phyloP scores from a whole-genome alignment of 1,140 invertebrate genomes.

The Drosophila ironensis region DNA sequence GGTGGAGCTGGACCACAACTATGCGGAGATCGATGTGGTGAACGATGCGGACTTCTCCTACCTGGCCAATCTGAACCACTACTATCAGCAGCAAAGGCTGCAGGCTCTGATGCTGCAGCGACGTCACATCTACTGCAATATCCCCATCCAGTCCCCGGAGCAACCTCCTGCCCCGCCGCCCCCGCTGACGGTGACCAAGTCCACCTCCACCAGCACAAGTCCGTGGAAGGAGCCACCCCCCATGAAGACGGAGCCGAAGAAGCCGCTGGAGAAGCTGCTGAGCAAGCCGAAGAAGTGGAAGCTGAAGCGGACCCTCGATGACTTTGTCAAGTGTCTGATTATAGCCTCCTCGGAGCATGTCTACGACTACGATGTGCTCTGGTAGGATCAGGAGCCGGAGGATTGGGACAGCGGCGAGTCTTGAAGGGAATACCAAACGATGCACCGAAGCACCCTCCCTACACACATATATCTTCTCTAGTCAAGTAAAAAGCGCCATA shows the following conservation, averaged over 20 bases:
- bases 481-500: slow-evolving; percentile 57
- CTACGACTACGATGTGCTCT: slow-evolving; percentile 67
- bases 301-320: slow-evolving; percentile 53
- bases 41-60: slow-evolving; percentile 69
- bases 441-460: slow-evolving; percentile 1
- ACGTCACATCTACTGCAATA: slow-evolving; percentile 41
- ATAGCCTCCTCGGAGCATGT: slow-evolving; percentile 70
- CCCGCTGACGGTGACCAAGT: slow-evolving; percentile 14
- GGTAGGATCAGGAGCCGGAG: slow-evolving; percentile 40
- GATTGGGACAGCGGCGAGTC: slow-evolving; percentile 9
- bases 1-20: slow-evolving; percentile 39
- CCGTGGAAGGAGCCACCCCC: slow-evolving; percentile 61
- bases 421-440: background rate
- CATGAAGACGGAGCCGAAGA: slow-evolving; percentile 26
- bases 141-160: slow-evolving; percentile 8
- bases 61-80: slow-evolving; percentile 74
- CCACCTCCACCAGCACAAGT: slow-evolving; percentile 56
- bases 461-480: slow-evolving; percentile 50
- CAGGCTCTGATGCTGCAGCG: slow-evolving; percentile 30
- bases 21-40: slow-evolving; percentile 78
- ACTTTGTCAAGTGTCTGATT: slow-evolving; percentile 65
- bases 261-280: slow-evolving; percentile 33
- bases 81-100: slow-evolving; percentile 67
- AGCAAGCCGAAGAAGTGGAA: slow-evolving; percentile 59
- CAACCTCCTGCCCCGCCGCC: background rate